Evolutionary conservation across 2,888 invertebrate genomes (phyloP).

Genomic region (Parnassius apollo): DNA sequence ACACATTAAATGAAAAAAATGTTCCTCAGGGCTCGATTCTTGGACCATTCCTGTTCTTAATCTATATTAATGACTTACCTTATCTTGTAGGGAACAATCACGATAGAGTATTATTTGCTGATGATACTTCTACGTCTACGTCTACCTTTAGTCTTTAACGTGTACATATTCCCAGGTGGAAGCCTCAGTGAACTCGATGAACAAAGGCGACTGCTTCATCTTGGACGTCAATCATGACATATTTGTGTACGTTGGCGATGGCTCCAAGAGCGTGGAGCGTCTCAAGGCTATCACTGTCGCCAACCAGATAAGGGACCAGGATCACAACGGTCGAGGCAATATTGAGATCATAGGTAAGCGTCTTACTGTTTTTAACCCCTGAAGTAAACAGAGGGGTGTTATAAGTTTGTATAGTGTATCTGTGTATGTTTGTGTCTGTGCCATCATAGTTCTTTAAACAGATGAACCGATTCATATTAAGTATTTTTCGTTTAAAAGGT

Average conservation of each 20-base stretch:
- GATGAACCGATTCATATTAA: too few species aligned
- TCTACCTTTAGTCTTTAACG: too few species aligned
- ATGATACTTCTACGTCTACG: too few species aligned
- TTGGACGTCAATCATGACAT: conserved; percentile 89
- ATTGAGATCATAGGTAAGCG: conserved; percentile 88
- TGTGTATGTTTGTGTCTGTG: background rate
- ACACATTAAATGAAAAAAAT: too few species aligned
- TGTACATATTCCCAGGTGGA: conserved; percentile 70
- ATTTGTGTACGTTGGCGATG: conserved; percentile 90
- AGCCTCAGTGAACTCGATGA: conserved; percentile 87
- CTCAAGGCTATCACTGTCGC: conserved; percentile 93
- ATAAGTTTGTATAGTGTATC: too few species aligned
- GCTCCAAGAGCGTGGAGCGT: conserved; percentile 89
- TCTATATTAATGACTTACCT: too few species aligned
- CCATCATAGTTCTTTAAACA: background rate
- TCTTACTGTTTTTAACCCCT: background rate
- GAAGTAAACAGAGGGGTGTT: too few species aligned
- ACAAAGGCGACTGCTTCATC: conserved; percentile 95
- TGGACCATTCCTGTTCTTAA: too few species aligned
- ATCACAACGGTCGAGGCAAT: conserved; percentile 89
- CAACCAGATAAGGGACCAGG: conserved; percentile 92
- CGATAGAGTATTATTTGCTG: too few species aligned
- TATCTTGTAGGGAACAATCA: too few species aligned
- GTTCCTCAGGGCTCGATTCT: too few species aligned
- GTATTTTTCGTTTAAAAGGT: too few species aligned